Conservation (phyloP, 2,113 vertebrate species). For the Mionectes macconnelli region DNA sequence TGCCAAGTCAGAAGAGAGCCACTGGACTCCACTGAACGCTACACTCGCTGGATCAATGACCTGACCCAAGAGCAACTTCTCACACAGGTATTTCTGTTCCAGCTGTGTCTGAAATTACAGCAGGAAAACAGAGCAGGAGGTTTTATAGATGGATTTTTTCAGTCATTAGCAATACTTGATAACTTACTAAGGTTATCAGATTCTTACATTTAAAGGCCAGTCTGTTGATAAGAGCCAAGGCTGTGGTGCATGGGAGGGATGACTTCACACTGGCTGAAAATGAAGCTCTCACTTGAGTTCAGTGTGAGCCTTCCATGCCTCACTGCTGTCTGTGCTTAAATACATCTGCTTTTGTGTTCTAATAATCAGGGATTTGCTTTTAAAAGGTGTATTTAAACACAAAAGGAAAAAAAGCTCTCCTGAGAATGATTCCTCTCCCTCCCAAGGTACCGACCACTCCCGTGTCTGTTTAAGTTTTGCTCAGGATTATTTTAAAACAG, state of each 20-base stretch:
- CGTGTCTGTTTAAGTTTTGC: background rate
- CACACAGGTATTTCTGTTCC: slow-evolving; percentile 82
- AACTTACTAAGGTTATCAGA: background rate
- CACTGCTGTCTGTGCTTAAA: background rate
- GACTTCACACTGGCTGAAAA: background rate
- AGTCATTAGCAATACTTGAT: background rate
- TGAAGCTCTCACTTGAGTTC: background rate
- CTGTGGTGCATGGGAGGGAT: background rate
- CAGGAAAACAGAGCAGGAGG: background rate
- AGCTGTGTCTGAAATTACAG: background rate
- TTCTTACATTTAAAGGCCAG: background rate
- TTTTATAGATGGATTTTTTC: background rate
- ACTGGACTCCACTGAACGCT: slow-evolving; percentile 86
- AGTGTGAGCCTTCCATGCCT: background rate
- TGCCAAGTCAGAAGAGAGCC: slow-evolving; percentile 86
- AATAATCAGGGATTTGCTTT: background rate
- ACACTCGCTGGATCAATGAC: slow-evolving; percentile 93
- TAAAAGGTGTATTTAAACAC: background rate
- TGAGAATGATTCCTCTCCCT: background rate
- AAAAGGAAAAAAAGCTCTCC: background rate
- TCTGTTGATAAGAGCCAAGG: background rate
- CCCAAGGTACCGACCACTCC: background rate
- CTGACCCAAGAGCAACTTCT: slow-evolving; percentile 83
- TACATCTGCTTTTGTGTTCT: background rate
- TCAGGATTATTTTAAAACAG: background rate